Evolutionary conservation across 2,888 invertebrate genomes (phyloP).

Genomic region (Homarus gammarus): DNA sequence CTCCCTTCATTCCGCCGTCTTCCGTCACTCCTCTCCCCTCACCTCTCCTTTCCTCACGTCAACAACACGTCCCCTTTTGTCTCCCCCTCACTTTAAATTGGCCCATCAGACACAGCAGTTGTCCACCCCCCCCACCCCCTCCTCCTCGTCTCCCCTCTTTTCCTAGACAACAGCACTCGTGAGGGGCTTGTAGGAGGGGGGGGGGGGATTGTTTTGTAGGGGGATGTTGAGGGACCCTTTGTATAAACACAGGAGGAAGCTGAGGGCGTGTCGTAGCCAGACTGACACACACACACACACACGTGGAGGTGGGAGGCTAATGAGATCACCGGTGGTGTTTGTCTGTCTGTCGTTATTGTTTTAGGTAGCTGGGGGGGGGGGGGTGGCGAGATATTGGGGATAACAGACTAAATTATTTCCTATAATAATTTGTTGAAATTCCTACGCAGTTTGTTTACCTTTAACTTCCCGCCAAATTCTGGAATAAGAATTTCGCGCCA

Average conservation of each 20-base stretch:
- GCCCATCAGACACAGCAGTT: conserved; percentile 5
- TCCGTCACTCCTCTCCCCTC: background rate
- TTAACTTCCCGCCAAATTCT: background rate
- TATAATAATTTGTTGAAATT: background rate
- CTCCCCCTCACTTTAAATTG: conserved; percentile 13
- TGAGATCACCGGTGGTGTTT: background rate
- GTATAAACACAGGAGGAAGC: background rate
- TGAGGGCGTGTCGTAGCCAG: background rate
- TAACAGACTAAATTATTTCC: background rate
- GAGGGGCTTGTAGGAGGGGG: background rate
- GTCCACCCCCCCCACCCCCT: background rate
- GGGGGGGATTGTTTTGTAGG: background rate
- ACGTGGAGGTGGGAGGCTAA: background rate
- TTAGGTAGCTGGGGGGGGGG: background rate
- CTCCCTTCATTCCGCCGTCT: background rate
- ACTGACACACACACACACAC: conserved; percentile 25
- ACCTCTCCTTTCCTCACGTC: conserved; percentile 27
- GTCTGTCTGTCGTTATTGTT: background rate
- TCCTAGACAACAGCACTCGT: background rate
- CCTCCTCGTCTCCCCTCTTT: background rate
- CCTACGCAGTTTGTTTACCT: background rate
- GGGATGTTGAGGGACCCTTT: background rate
- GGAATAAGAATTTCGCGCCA: background rate
- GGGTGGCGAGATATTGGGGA: too few species aligned
- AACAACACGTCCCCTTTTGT: too few species aligned